Evolutionary conservation across 2,888 invertebrate species (phyloP), one percentile per base, ranked within the genome.

Genomic region (Liodrosophila aerea): DNA sequence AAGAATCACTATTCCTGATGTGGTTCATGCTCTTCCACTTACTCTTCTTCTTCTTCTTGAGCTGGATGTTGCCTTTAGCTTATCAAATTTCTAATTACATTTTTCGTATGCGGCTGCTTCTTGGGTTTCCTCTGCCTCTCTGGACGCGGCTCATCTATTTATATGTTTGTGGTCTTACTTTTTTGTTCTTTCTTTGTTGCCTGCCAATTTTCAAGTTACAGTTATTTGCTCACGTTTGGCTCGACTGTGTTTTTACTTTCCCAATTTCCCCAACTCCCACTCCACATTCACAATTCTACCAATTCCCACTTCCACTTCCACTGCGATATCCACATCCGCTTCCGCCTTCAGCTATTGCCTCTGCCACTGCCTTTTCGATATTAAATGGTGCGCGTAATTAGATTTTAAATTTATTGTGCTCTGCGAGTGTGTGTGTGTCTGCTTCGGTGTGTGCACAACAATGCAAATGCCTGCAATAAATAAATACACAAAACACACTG

Each of bases 351-450:
- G 16, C 30, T n/a, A 8, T 8, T 5, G 9, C 30, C 30, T 2
- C 7, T 18, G 44, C 43, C 7, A 16, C 13, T 27, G 31, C 49
- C 54, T 56, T 61, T 71, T 61, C 85, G 70, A 77, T 81, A 82
- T 82, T 82, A 82, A 82, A 82, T 82, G 82, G 82, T 70, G 82
- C 82, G 82, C 82, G 85, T 82, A 82, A 82, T 82, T 82, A 82
- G 82, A 82, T 82, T 82, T 82, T 69, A 83, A 82, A 82, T 82
- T 82, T 82, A 82, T 82, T 82, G 76, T 72, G 45, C 59, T 67
- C 9, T 30, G 39, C 59, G 34, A 46, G 64, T 62, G 11, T 36
- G 16, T 37, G 27, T 49, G 7, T 30, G 31, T 69, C 68, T 71
- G 71, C 64, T 66, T 67, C 59, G 40, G 31, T 61, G 61, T 70